Evolutionary conservation across 2,888 invertebrate species (phyloP).

Genomic region (Lepidocyrtinus sp.): DNA sequence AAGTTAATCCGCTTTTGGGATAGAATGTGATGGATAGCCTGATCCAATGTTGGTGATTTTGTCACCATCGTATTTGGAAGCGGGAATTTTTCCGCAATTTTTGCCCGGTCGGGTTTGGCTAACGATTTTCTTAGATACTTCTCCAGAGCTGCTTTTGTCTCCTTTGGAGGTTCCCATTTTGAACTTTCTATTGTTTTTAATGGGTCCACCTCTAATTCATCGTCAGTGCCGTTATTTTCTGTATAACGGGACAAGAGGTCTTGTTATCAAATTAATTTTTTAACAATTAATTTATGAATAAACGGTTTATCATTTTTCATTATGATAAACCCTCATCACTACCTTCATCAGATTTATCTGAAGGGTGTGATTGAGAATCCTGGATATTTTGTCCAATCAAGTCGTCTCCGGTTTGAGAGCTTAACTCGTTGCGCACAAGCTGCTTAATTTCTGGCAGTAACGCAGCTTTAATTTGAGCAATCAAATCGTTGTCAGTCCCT

Average conservation of each 20-base stretch:
- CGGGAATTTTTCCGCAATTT: neutral
- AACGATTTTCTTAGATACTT: neutral
- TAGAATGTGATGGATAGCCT: neutral
- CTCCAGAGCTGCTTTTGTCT: neutral
- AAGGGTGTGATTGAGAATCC: neutral
- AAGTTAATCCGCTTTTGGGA: neutral
- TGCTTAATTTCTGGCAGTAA: neutral
- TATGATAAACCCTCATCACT: neutral
- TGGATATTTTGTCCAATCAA: neutral
- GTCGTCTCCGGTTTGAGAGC: too few relatives aligned
- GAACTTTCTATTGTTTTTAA: neutral
- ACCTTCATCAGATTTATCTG: conserved; percentile 11
- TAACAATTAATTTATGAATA: too few relatives aligned
- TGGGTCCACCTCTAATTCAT: too few relatives aligned
- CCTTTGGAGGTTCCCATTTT: neutral
- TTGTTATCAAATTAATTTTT: too few relatives aligned
- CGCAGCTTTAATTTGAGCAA: too few relatives aligned
- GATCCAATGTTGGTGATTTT: neutral
- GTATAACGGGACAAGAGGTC: too few relatives aligned
- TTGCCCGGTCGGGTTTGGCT: neutral
- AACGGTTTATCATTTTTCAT: neutral
- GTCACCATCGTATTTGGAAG: neutral
- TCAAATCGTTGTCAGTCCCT: too few relatives aligned
- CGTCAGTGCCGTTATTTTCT: too few relatives aligned
- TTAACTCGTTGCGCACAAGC: too few relatives aligned